Evolutionary conservation across 2,888 invertebrate genomes (phyloP).

Genomic region (Labia minor): DNA sequence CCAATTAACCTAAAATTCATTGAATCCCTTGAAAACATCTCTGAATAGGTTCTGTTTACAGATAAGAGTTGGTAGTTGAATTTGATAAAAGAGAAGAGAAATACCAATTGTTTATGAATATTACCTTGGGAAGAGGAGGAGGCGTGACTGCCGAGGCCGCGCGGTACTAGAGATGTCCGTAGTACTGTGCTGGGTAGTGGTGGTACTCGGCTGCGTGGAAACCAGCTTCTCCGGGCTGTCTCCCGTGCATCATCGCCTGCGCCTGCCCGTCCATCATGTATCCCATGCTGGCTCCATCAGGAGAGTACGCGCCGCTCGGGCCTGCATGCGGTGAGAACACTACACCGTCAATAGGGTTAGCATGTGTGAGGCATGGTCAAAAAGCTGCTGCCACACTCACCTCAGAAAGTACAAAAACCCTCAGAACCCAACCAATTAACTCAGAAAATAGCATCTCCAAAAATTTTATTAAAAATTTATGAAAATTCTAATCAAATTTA

Average conservation of each 20-base stretch:
- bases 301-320: constrained; percentile 91
- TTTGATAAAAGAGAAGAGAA: too few relatives aligned
- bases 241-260: constrained; percentile 76
- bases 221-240: constrained; percentile 84
- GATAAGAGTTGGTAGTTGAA: too few relatives aligned
- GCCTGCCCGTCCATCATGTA: constrained; percentile 91
- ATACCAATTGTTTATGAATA: too few relatives aligned
- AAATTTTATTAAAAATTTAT: too few relatives aligned
- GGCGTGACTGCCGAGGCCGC: constrained; percentile 17
- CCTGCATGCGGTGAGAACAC: constrained; percentile 89
- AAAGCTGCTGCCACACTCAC: neutral
- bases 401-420: neutral
- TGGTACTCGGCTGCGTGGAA: constrained; percentile 83
- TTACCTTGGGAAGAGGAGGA: constrained; percentile 9
- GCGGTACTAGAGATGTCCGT: constrained; percentile 66
- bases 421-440: constrained; percentile 14
- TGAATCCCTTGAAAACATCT: too few relatives aligned
- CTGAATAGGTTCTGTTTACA: too few relatives aligned
- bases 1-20: too few relatives aligned
- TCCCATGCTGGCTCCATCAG: constrained; percentile 91
- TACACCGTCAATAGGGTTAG: constrained; percentile 50
- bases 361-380: neutral
- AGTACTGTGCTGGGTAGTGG: constrained; percentile 85
- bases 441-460: too few relatives aligned
- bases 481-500: too few relatives aligned